Evolutionary conservation across 2,797 vertebrate species (phyloP).

Genomic region (Falco peregrinus): DNA sequence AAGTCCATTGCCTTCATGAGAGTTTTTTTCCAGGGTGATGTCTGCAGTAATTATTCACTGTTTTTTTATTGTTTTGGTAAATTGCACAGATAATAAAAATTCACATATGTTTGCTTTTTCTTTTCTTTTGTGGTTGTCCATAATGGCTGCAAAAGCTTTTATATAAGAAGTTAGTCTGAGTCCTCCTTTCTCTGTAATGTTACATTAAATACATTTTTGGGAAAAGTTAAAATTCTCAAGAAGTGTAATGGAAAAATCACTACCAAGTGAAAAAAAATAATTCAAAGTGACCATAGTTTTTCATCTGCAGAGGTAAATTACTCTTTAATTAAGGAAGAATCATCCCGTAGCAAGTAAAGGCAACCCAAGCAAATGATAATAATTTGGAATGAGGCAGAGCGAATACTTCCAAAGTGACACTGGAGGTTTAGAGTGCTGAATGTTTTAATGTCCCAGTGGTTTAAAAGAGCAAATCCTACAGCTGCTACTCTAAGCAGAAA

Average conservation of each 20-base stretch:
- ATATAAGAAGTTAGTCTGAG: neutral
- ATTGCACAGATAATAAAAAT: neutral
- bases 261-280: neutral
- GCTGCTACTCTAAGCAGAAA: conserved; percentile 59
- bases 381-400: conserved; percentile 54
- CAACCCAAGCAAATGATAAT: conserved; percentile 58
- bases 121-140: neutral
- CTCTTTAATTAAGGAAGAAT: conserved; percentile 69
- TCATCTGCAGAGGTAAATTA: conserved; percentile 36
- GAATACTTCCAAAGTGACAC: conserved; percentile 28
- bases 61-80: neutral
- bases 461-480: conserved; percentile 55
- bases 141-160: neutral
- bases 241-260: neutral
- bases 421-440: conserved; percentile 18
- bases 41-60: neutral
- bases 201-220: neutral
- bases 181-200: neutral
- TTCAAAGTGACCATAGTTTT: neutral
- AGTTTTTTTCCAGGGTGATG: neutral
- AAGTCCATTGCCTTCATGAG: neutral
- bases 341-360: conserved; percentile 36
- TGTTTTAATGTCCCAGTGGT: conserved; percentile 43
- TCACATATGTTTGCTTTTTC: neutral
- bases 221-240: neutral